Percentiles rank a stretch among this genome's conserved stretches.
phyloP scores from a whole-genome alignment of 2,113 vertebrate genomes.

The Pseudolaguvia tuberculata region DNA sequence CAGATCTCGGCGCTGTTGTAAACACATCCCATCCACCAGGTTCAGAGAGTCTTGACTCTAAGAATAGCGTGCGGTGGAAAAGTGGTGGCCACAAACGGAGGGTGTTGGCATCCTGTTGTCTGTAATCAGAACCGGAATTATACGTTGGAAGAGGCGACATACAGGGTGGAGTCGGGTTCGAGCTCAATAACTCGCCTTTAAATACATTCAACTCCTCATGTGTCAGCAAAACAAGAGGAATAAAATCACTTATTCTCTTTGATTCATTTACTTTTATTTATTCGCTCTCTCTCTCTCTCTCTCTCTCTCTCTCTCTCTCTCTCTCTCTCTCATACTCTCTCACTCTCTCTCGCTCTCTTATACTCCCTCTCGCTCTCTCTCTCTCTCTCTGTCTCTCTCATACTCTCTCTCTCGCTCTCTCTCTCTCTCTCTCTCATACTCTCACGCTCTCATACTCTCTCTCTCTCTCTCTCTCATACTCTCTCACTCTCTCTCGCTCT shows the following conservation, averaged over 20 bases:
- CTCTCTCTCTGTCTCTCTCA: too few species aligned
- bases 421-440: too few species aligned
- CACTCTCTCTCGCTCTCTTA: too few species aligned
- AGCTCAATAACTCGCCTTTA: slow-evolving; percentile 48
- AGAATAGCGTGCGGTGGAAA: slow-evolving; percentile 61
- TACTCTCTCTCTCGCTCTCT: too few species aligned
- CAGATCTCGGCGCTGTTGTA: neutral
- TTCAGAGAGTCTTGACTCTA: slow-evolving; percentile 59
- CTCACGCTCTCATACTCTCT: too few species aligned
- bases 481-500: too few species aligned
- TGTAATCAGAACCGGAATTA: slow-evolving; percentile 72
- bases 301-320: too few species aligned
- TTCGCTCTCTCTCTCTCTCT: too few species aligned
- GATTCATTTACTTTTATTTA: too few species aligned
- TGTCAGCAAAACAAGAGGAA: neutral
- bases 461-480: too few species aligned
- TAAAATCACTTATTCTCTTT: neutral
- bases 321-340: too few species aligned
- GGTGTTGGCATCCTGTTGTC: slow-evolving; percentile 58
- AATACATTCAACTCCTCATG: slow-evolving; percentile 41
- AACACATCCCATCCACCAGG: slow-evolving; percentile 55
- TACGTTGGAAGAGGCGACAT: slow-evolving; percentile 62
- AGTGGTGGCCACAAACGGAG: slow-evolving; percentile 64
- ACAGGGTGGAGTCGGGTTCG: slow-evolving; percentile 53
- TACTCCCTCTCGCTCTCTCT: too few species aligned